Base-by-base conservation (phyloP, 2,888 invertebrate genomes). In the Eumerus sabulonum region DNA sequence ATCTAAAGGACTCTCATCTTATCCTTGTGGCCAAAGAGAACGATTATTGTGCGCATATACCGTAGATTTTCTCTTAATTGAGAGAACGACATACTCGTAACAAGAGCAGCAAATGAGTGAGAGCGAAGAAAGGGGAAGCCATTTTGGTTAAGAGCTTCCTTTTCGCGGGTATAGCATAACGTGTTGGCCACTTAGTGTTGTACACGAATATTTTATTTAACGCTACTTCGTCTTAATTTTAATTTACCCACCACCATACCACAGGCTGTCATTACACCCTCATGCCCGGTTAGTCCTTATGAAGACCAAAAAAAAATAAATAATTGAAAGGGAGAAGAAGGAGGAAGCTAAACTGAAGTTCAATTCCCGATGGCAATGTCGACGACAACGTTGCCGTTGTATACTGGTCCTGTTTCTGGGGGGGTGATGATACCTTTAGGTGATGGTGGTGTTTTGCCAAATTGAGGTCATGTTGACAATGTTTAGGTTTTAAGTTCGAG, bases 381-480 rank as follows among this genome's bases (percentile, higher is more conserved):
- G 40, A 40, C 9, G 40, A 40, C 12, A 9, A 40, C 11, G 12
- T 5, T 9, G 36, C 36, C 11, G 9, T 18, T 36, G 19, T 57
- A 48, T 60, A 9, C 47, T 14, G 14, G 40, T 40, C 27, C 14
- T 60, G 27, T 27, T 27, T 27, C 27, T 27, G 3, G 27, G 7
- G 7, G 27, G 27, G 27, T 27, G 27, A 27, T 27, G 27, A 27
- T 27, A 7, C 27, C 27, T 2, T 7, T 7, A 7, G 27, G 27
- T 27, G 27, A 27, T 27, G 27, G 27, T 27, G 27, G 27, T 40
- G 18, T 67, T 18, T 66, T 45, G 53, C 63, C 73, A 64, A 70
- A 74, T 79, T 79, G 70, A 79, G 79, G 79, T 79, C 70, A 64
- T 79, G 79, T 79, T 79, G 79, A 74, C 79, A 79, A 59, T 79